Percentiles rank a stretch among this genome's conserved stretches.
These are phyloP conservation scores for Stichopus chloronotus DNA, from an alignment of 35 echinoderm and acorn worm species.

Conservation along the genomic window DNA sequence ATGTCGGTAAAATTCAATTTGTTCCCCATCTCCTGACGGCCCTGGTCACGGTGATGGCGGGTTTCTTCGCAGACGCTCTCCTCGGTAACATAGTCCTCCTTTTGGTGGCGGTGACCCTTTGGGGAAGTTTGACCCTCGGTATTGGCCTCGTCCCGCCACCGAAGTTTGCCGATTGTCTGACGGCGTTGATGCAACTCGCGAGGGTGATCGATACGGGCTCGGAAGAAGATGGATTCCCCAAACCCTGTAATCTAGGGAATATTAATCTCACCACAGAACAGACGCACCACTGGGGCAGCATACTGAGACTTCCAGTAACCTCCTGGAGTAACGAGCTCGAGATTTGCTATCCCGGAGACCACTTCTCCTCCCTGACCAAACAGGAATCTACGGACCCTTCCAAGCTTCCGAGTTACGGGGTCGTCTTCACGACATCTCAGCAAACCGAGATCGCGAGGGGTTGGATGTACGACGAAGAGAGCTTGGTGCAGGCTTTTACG, in stretches of 20 bases:
- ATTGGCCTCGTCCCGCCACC: conserved; percentile 14
- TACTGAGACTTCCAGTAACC: conserved; percentile 17
- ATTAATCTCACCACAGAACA: conserved; percentile 23
- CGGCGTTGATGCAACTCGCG: neutral
- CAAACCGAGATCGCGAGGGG: conserved; percentile 34
- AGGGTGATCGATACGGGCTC: neutral
- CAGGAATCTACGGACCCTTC: neutral
- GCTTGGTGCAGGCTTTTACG: conserved; percentile 13
- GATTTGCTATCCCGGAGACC: conserved; percentile 18
- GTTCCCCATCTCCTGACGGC: conserved; percentile 26
- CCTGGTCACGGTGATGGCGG: neutral
- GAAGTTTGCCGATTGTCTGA: conserved; percentile 20
- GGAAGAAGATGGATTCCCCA: no score
- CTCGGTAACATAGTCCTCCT: conserved; percentile 20
- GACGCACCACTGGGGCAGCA: conserved; percentile 39
- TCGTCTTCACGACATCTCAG: conserved; percentile 33
- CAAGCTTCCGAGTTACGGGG: conserved; percentile 27
- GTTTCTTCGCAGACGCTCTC: conserved; percentile 14
- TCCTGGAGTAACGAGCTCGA: conserved; percentile 5
- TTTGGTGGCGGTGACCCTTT: conserved; percentile 20
- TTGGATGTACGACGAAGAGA: conserved; percentile 53
- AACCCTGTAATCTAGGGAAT: neutral
- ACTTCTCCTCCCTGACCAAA: conserved; percentile 35
- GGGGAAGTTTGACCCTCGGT: neutral
- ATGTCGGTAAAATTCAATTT: conserved; percentile 46